Percentiles rank a stretch among this genome's conserved stretches.
These are phyloP conservation scores for Cuculus canorus DNA, from an alignment of 2,797 vertebrate species.

Conservation along the genomic window DNA sequence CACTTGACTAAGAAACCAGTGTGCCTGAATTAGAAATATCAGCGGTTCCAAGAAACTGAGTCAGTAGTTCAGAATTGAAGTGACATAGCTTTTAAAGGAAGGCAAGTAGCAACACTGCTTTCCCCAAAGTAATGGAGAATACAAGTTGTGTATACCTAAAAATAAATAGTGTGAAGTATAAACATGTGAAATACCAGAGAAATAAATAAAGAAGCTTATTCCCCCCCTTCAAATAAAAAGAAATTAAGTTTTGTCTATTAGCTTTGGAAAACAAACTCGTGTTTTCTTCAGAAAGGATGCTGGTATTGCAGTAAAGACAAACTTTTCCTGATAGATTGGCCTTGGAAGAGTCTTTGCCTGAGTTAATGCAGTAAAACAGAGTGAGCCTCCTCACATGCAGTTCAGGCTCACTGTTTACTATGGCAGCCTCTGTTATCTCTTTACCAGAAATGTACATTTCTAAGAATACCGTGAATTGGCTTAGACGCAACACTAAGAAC, in stretches of 20 bases:
- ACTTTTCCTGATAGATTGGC: neutral
- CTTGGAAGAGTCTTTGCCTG: neutral
- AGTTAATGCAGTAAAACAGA: neutral
- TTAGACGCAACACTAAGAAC: neutral
- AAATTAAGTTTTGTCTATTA: neutral
- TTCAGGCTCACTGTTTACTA: neutral
- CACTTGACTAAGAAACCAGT: neutral
- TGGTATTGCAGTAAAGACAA: neutral
- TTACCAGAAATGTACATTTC: neutral
- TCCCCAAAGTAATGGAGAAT: neutral
- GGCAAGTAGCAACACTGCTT: neutral
- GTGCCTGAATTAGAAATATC: conserved; percentile 13
- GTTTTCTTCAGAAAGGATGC: neutral
- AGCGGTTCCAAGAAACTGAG: conserved; percentile 25
- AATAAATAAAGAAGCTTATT: neutral
- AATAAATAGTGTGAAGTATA: neutral
- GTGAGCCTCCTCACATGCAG: neutral
- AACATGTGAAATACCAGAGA: neutral
- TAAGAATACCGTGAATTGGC: neutral
- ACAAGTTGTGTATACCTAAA: neutral
- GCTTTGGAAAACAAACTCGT: neutral
- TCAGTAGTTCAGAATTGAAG: conserved; percentile 13
- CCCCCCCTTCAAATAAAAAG: neutral
- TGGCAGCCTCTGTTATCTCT: neutral
- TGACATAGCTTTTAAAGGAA: neutral